These are phyloP conservation scores for Ctenoplectra terminalis DNA, from an alignment of 1,140 invertebrate species.

Conservation along the genomic window DNA sequence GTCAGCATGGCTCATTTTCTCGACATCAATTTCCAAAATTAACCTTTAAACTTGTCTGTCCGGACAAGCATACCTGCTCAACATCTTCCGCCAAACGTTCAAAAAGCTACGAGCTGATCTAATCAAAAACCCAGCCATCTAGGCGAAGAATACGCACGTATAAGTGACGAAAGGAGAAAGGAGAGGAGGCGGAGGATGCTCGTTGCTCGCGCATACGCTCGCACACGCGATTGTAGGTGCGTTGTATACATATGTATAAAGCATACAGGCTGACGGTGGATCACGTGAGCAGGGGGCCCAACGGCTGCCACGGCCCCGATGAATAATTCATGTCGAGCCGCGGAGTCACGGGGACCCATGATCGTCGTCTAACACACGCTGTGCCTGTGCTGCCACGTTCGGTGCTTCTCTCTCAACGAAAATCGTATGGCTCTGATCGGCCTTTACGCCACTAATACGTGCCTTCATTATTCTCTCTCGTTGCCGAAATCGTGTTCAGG, in stretches of 20 bases:
- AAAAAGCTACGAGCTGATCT: not conserved
- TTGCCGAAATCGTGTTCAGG: constrained; percentile 4
- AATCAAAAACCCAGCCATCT: not conserved
- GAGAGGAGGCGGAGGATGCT: constrained; percentile 11
- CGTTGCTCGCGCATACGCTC: constrained; percentile 4
- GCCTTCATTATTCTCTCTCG: constrained; percentile 47
- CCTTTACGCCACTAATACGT: constrained; percentile 62
- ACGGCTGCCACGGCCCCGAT: constrained; percentile 71
- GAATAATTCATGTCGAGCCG: constrained; percentile 77
- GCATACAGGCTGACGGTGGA: constrained; percentile 64
- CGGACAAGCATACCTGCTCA: too few species aligned
- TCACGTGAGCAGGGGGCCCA: constrained; percentile 77
- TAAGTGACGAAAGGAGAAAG: constrained; percentile 45
- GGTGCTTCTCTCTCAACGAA: constrained; percentile 29
- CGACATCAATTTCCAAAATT: too few species aligned
- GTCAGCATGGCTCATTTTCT: too few species aligned
- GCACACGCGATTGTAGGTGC: constrained; percentile 37
- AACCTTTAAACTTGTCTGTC: too few species aligned
- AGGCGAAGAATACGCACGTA: not conserved
- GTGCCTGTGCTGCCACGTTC: constrained; percentile 22
- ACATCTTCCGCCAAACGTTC: not conserved
- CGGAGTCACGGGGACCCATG: constrained; percentile 53
- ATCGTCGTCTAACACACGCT: constrained; percentile 45
- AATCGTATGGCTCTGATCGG: constrained; percentile 27
- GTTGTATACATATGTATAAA: constrained; percentile 69